Conservation (phyloP, 2,113 vertebrate species). For the Cryptotis parvus region DNA sequence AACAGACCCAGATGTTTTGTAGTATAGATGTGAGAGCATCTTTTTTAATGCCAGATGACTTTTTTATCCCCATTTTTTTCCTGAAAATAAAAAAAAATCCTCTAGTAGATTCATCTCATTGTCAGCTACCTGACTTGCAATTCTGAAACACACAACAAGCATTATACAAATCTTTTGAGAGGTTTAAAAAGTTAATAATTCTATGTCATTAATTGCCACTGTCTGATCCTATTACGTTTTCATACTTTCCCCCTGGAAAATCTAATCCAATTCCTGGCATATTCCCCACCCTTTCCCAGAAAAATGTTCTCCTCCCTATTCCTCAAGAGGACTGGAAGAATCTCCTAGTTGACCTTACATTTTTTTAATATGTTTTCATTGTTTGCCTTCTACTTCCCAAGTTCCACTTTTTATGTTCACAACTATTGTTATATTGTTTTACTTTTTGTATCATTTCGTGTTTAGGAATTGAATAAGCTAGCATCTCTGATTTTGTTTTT, state of each 20-base stretch:
- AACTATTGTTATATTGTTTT: conserved; percentile 33
- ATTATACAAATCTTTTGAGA: conserved; percentile 15
- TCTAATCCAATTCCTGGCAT: conserved; percentile 78
- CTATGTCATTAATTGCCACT: conserved; percentile 73
- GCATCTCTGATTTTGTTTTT: background rate
- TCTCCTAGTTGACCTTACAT: conserved; percentile 80
- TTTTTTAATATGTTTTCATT: conserved; percentile 71
- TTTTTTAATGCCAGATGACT: conserved; percentile 40
- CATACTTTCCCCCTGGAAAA: conserved; percentile 81
- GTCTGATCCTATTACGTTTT: conserved; percentile 78
- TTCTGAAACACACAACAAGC: conserved; percentile 40
- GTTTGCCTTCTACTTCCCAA: conserved; percentile 55
- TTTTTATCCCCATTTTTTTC: conserved; percentile 2
- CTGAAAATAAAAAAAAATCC: background rate
- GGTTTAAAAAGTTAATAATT: conserved; percentile 62
- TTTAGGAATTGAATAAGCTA: background rate
- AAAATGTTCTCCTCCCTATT: conserved; percentile 82
- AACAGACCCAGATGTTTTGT: conserved; percentile 54
- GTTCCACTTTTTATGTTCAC: conserved; percentile 34
- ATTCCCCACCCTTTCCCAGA: conserved; percentile 81
- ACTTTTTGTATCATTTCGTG: background rate
- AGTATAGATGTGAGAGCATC: background rate
- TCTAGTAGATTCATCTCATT: background rate
- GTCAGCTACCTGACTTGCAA: conserved; percentile 66
- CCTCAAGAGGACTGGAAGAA: conserved; percentile 81